A percentile compares a stretch with the other conserved stretches of the same genome.
Conservation (phyloP, 2,113 vertebrate genomes). For the Coreoperca whiteheadi region DNA sequence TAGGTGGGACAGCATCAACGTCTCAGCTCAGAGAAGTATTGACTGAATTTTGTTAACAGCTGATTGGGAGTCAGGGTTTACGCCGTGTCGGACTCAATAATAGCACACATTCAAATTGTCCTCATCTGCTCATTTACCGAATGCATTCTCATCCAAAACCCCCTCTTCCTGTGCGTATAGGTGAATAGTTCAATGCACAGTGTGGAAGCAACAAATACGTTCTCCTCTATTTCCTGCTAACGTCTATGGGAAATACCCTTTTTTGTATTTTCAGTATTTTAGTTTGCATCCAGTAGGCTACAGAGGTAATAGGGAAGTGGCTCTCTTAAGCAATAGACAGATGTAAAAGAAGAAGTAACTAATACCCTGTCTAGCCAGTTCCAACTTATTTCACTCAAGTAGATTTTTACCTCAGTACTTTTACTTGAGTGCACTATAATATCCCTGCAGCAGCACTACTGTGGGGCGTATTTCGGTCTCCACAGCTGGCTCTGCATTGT, state of each 20-base stretch:
- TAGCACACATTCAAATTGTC: background rate
- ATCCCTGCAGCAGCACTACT: constrained; percentile 2
- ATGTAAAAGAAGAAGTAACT: background rate
- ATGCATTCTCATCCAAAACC: background rate
- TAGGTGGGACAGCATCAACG: background rate
- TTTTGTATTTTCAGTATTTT: background rate
- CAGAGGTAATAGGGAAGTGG: background rate
- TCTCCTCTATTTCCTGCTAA: background rate
- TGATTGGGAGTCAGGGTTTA: background rate
- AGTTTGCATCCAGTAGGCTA: background rate
- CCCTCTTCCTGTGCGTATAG: no score
- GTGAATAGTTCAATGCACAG: background rate
- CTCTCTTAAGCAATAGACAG: background rate
- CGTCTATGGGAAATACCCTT: background rate
- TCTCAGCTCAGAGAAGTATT: background rate
- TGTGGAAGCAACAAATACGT: background rate
- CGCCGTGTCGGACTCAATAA: background rate
- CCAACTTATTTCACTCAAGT: background rate
- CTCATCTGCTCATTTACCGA: background rate
- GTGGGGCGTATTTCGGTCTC: constrained; percentile 25
- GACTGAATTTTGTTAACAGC: background rate
- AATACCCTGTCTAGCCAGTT: background rate
- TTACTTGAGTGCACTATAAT: background rate
- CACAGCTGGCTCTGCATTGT: constrained; percentile 76
- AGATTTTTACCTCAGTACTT: background rate